Evolutionary conservation across 2,888 invertebrate species (phyloP).

Genomic region (Trissolcus japonicus): DNA sequence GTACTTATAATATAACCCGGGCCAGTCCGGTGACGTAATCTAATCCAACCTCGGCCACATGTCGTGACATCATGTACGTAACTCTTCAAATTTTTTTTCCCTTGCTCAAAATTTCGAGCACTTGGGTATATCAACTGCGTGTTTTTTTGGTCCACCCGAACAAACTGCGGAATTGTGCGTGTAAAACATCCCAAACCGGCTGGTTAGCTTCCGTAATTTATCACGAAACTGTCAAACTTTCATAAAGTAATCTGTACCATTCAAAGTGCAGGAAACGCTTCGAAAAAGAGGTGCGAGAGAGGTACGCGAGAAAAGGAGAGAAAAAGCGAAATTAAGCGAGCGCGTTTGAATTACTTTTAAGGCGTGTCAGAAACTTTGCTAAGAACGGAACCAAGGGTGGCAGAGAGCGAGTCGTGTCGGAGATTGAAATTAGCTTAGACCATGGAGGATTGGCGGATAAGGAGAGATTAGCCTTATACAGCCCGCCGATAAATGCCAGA

Average conservation of each 20-base stretch:
- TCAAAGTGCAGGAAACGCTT: constrained; percentile 22
- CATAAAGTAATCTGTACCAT: constrained; percentile 32
- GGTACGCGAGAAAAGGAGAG: not conserved
- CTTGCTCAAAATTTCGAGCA: constrained; percentile 21
- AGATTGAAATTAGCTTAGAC: constrained; percentile 53
- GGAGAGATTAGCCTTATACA: constrained; percentile 40
- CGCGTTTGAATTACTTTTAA: constrained; percentile 66
- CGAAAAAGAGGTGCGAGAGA: constrained; percentile 3
- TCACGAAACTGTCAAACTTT: constrained; percentile 37
- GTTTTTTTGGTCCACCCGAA: not conserved
- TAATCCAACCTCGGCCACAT: constrained; percentile 29
- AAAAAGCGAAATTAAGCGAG: constrained; percentile 20
- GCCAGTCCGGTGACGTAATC: constrained; percentile 32
- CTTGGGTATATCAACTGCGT: not conserved
- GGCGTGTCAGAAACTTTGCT: constrained; percentile 63
- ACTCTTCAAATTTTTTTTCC: constrained; percentile 26
- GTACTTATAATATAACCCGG: constrained; percentile 25
- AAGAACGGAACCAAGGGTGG: constrained; percentile 57
- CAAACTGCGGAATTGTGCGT: constrained; percentile 22
- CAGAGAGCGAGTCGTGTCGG: constrained; percentile 20
- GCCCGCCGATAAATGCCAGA: constrained; percentile 32
- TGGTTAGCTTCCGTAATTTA: constrained; percentile 14
- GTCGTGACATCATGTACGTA: constrained; percentile 30
- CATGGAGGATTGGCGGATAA: constrained; percentile 52
- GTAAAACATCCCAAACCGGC: constrained; percentile 10